These are phyloP conservation scores for Drosophila percnosoma DNA, from an alignment of 2,888 invertebrate genomes.

Conservation along the genomic window DNA sequence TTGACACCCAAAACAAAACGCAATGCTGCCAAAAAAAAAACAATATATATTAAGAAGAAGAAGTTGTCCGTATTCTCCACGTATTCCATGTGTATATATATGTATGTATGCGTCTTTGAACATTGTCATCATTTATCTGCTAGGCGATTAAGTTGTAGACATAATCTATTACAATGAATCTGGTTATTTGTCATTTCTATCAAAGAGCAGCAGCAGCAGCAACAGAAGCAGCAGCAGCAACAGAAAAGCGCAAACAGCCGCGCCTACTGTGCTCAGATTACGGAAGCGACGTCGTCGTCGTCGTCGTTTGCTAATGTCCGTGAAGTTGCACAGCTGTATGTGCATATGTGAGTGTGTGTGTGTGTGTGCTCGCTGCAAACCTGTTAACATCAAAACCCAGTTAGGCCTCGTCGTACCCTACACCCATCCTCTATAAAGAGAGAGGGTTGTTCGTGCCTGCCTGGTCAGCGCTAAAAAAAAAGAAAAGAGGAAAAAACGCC, in stretches of 20 bases:
- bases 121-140: conserved; percentile 84
- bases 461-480: conserved; percentile 34
- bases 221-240: conserved; percentile 34
- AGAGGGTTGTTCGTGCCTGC: conserved; percentile 71
- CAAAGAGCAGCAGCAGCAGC: conserved; percentile 47
- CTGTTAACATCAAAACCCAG: conserved; percentile 83
- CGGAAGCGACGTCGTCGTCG: conserved; percentile 74
- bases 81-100: background rate
- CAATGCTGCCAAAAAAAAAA: conserved; percentile 41
- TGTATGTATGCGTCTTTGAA: conserved; percentile 53
- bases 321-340: conserved; percentile 77
- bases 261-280: conserved; percentile 83
- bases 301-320: conserved; percentile 72
- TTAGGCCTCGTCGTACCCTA: conserved; percentile 61
- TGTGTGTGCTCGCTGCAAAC: conserved; percentile 68
- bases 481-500: conserved; percentile 51
- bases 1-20: conserved; percentile 80
- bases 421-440: conserved; percentile 59
- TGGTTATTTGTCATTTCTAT: conserved; percentile 84
- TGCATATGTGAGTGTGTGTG: conserved; percentile 26
- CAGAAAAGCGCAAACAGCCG: conserved; percentile 83
- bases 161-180: conserved; percentile 85
- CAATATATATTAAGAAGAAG: background rate
- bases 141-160: conserved; percentile 85
- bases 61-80: conserved; percentile 33